Conservation (phyloP, 2,113 vertebrate species). For the Recurvirostra avosetta region DNA sequence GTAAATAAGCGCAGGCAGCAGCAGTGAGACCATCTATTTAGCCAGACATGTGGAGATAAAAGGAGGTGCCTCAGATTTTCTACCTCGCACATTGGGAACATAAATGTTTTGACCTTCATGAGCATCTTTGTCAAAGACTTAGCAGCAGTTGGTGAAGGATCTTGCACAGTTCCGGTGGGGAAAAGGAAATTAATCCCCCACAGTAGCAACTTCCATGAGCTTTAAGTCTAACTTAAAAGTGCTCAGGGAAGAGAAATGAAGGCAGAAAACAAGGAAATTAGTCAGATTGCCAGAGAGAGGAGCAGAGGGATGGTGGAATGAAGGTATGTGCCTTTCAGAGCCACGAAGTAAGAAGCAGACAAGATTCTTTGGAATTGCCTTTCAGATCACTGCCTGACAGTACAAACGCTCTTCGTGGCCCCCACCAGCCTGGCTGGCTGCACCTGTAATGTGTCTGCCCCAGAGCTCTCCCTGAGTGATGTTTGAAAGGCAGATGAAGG, state of each 20-base stretch:
- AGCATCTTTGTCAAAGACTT: neutral
- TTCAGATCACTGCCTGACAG: neutral
- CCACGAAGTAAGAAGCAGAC: neutral
- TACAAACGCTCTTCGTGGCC: neutral
- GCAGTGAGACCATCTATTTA: neutral
- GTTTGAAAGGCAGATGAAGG: neutral
- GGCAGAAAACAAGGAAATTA: neutral
- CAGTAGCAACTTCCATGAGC: neutral
- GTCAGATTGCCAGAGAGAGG: neutral
- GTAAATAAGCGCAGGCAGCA: neutral
- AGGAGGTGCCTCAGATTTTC: neutral
- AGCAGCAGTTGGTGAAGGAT: neutral
- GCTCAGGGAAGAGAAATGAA: neutral
- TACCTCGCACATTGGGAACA: neutral
- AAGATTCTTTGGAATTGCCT: neutral
- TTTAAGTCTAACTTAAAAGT: neutral
- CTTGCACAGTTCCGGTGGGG: neutral
- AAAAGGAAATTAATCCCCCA: neutral
- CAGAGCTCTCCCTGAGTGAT: neutral
- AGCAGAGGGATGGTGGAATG: neutral
- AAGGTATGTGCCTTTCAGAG: neutral
- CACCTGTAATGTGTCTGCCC: neutral
- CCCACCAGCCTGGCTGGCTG: neutral
- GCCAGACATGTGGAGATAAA: neutral
- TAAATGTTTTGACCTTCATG: neutral